Conservation (phyloP, 2,113 vertebrate species). For the Aptenodytes forsteri region DNA sequence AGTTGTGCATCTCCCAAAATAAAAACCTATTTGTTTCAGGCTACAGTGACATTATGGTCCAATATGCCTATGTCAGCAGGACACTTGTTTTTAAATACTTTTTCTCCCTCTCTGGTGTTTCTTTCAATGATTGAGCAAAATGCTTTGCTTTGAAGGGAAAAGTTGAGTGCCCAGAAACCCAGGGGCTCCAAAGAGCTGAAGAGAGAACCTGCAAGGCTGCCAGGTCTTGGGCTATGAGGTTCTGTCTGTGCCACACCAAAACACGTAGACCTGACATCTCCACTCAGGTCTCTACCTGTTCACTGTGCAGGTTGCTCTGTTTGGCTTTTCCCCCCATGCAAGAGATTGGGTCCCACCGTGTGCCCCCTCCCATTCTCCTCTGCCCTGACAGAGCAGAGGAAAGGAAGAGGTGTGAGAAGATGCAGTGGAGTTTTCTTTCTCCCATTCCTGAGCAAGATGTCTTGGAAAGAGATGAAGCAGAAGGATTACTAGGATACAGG, state of each 20-base stretch:
- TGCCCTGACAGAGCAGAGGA: background rate
- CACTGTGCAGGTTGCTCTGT: background rate
- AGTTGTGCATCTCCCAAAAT: background rate
- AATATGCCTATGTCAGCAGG: background rate
- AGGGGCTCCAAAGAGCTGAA: background rate
- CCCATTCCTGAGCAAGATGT: background rate
- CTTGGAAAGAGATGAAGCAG: background rate
- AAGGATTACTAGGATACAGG: background rate
- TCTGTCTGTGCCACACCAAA: background rate
- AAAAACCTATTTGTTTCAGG: background rate
- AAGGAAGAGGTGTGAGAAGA: background rate
- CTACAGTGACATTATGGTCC: background rate
- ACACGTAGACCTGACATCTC: background rate
- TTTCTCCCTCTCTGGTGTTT: background rate
- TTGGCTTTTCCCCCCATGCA: background rate
- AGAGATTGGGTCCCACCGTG: rapidly evolving
- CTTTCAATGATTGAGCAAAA: background rate
- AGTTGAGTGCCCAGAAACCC: background rate
- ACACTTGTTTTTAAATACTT: background rate
- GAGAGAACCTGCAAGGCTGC: background rate
- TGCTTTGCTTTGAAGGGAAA: background rate
- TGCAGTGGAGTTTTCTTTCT: background rate
- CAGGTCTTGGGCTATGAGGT: background rate
- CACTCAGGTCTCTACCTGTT: background rate
- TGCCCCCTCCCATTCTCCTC: background rate